Conservation (phyloP, 2,113 vertebrate genomes). For the Hippocampus zosterae region DNA sequence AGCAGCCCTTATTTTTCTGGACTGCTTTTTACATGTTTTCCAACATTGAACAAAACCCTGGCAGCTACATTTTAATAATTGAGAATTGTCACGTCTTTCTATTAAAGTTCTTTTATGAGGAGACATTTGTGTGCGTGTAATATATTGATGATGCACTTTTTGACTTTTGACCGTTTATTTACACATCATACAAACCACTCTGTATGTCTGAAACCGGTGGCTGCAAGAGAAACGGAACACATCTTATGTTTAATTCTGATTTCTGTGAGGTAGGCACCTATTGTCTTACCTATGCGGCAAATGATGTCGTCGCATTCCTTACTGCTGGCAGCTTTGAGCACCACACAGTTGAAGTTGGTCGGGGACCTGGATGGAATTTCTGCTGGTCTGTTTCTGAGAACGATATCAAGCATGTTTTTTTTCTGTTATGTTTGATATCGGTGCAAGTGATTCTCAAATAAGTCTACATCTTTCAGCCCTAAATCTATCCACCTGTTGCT, state of each 20-base stretch:
- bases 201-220: conserved; percentile 79
- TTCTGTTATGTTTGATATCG: too few relatives aligned
- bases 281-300: conserved; percentile 73
- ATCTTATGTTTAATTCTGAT: too few relatives aligned
- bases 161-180: background rate
- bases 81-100: conserved; percentile 77
- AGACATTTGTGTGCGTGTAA: conserved; percentile 17
- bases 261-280: too few relatives aligned
- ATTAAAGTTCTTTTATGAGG: conserved; percentile 75
- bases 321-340: conserved; percentile 61
- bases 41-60: conserved; percentile 62
- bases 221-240: conserved; percentile 56
- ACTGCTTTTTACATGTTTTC: conserved; percentile 70
- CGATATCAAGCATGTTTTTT: background rate
- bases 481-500: too few relatives aligned
- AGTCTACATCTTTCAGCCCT: too few relatives aligned
- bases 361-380: conserved; percentile 40
- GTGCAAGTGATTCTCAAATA: too few relatives aligned
- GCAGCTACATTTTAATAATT: conserved; percentile 78
- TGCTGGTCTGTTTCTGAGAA: conserved; percentile 68
- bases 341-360: conserved; percentile 73
- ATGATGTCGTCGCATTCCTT: conserved; percentile 77
- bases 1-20: conserved; percentile 57
- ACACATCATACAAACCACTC: conserved; percentile 78
- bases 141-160: background rate